These are phyloP conservation scores for Acanthis flammea DNA, from an alignment of 2,797 vertebrate genomes.

Conservation along the genomic window DNA sequence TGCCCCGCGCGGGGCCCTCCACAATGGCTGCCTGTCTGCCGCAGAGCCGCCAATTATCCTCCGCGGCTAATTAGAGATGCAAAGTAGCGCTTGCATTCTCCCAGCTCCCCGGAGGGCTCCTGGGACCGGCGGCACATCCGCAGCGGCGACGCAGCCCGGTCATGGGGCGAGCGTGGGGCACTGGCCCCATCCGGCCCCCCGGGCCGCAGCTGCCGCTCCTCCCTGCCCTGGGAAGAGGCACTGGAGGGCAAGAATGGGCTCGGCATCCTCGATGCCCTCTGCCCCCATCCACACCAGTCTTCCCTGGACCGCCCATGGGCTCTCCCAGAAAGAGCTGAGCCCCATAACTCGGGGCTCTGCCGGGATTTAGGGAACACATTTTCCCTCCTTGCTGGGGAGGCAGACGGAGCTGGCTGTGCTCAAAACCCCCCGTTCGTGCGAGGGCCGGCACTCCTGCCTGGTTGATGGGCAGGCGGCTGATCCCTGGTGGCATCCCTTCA, in stretches of 20 bases:
- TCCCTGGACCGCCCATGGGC: accelerated
- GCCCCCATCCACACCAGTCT: background rate
- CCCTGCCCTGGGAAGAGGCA: background rate
- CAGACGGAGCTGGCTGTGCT: background rate
- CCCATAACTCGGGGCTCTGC: background rate
- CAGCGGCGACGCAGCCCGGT: background rate
- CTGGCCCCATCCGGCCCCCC: background rate
- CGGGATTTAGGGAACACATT: background rate
- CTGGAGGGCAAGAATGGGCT: background rate
- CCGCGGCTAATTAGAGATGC: slow-evolving; percentile 60
- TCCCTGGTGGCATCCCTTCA: background rate
- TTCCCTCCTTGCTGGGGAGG: background rate
- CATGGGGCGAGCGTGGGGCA: background rate
- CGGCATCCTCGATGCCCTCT: background rate
- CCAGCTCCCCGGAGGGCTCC: background rate
- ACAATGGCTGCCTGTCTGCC: slow-evolving; percentile 66
- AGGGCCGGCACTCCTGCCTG: background rate
- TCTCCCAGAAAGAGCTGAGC: background rate
- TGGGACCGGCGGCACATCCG: background rate
- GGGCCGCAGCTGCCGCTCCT: background rate
- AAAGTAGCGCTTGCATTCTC: slow-evolving; percentile 35
- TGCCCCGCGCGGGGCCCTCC: slow-evolving; percentile 26
- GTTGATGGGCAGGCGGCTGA: slow-evolving; percentile 3
- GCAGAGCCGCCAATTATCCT: slow-evolving; percentile 55
- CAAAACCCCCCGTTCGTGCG: accelerated